phyloP scores from a whole-genome alignment of 2,797 vertebrate species.

The Gallinago stenura region DNA sequence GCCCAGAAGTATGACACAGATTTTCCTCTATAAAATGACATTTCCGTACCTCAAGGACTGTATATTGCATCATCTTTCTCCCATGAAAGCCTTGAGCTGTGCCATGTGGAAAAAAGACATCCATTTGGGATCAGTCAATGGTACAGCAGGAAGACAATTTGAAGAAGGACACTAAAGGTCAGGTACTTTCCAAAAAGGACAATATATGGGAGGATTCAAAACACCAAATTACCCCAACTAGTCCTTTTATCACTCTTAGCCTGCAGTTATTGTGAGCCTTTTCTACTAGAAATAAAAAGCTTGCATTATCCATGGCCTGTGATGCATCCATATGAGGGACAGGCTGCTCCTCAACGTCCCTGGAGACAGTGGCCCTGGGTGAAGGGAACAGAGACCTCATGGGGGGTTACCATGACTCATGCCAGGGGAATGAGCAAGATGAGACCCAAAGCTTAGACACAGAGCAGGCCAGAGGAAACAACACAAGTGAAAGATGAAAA shows the following conservation, averaged over 20 bases:
- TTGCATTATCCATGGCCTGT: accelerated
- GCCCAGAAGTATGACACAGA: not conserved
- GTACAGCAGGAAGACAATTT: not conserved
- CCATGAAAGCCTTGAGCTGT: not conserved
- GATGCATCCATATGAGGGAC: not conserved
- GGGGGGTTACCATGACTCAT: accelerated
- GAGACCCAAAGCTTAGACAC: not conserved
- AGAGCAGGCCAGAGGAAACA: not conserved
- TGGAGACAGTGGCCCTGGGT: accelerated
- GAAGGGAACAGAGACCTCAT: not conserved
- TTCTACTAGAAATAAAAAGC: not conserved
- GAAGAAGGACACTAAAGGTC: not conserved
- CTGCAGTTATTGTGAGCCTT: not conserved
- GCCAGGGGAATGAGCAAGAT: not conserved
- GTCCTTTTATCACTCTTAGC: not conserved
- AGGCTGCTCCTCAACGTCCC: not conserved
- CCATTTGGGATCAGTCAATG: not conserved
- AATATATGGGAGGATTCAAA: not conserved
- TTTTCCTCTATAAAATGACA: not conserved
- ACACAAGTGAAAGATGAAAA: not conserved
- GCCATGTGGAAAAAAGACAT: too few species aligned
- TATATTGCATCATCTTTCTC: not conserved
- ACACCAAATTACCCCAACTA: not conserved
- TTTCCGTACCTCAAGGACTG: not conserved
- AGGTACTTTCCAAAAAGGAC: not conserved